Evolutionary conservation across 1,140 invertebrate species (phyloP).

Genomic region (Drosophila sp.): DNA sequence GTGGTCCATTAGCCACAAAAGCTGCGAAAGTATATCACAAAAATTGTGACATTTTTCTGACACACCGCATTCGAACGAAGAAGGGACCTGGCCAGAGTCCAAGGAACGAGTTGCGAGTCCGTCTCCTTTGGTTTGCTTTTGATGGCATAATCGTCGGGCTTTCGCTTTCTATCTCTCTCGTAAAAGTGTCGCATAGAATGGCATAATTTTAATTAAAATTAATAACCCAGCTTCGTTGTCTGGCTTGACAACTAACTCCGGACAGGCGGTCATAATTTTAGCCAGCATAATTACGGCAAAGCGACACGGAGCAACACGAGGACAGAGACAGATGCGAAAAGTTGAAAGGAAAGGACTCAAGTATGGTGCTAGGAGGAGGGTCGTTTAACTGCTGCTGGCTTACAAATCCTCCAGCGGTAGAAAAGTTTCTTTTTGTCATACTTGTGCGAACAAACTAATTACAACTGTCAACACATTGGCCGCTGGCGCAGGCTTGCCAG

Average conservation of each 20-base stretch:
- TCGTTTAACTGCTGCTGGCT: constrained; percentile 7
- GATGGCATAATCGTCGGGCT: constrained; percentile 48
- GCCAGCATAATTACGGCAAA: constrained; percentile 67
- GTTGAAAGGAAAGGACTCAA: constrained; percentile 24
- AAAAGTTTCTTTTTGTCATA: constrained; percentile 76
- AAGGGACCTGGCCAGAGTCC: background rate
- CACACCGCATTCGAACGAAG: background rate
- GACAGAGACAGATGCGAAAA: constrained; percentile 39
- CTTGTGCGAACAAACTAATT: constrained; percentile 81
- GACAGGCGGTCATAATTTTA: constrained; percentile 74
- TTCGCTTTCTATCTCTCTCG: constrained; percentile 8
- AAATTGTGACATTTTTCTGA: constrained; percentile 31
- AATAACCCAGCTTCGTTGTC: constrained; percentile 65
- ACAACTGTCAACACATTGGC: constrained; percentile 78
- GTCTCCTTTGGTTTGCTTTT: constrained; percentile 21
- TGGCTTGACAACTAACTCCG: constrained; percentile 47
- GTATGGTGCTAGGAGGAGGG: background rate
- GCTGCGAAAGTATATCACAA: constrained; percentile 49
- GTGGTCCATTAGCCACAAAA: constrained; percentile 54
- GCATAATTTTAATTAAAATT: constrained; percentile 81
- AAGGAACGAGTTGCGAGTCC: constrained; percentile 24
- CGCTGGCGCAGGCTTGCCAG: constrained; percentile 1
- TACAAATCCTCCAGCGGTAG: constrained; percentile 17
- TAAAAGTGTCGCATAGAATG: constrained; percentile 54
- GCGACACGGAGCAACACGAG: constrained; percentile 31